Percentiles rank a stretch among this genome's conserved stretches.
These are phyloP conservation scores for Limosa lapponica DNA, from an alignment of 2,797 vertebrate species.

Conservation along the genomic window DNA sequence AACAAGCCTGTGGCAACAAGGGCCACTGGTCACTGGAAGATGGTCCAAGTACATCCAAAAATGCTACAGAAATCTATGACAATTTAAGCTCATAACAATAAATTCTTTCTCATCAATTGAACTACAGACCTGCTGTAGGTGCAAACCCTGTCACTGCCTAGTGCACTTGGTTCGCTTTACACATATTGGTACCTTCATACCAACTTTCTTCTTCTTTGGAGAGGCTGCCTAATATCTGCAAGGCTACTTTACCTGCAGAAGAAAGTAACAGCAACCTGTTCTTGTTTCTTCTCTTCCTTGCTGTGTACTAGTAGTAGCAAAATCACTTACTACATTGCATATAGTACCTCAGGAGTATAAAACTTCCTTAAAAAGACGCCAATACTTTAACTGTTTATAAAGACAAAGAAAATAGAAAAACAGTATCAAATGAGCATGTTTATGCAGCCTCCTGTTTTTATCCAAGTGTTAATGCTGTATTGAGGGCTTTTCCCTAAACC, in stretches of 20 bases:
- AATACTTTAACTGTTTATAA: background rate
- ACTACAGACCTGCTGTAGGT: background rate
- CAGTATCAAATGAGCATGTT: background rate
- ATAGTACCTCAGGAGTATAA: background rate
- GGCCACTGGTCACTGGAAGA: background rate
- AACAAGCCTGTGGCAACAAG: background rate
- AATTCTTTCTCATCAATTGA: background rate
- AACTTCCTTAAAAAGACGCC: background rate
- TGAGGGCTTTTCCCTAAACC: conserved; percentile 22
- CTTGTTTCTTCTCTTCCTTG: background rate
- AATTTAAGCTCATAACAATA: background rate
- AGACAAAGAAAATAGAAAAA: background rate
- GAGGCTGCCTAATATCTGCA: background rate
- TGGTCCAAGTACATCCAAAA: background rate
- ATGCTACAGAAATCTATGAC: background rate
- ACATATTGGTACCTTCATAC: background rate
- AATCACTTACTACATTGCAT: background rate
- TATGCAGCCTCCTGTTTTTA: conserved; percentile 26
- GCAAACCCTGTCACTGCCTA: background rate
- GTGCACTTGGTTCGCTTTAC: background rate
- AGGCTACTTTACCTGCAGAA: background rate
- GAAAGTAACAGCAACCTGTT: background rate
- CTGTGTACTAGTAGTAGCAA: background rate
- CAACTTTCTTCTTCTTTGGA: background rate
- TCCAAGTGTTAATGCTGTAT: conserved; percentile 12